Conservation (phyloP, 2,888 invertebrate genomes). For the Bruchidius siliquastri region DNA sequence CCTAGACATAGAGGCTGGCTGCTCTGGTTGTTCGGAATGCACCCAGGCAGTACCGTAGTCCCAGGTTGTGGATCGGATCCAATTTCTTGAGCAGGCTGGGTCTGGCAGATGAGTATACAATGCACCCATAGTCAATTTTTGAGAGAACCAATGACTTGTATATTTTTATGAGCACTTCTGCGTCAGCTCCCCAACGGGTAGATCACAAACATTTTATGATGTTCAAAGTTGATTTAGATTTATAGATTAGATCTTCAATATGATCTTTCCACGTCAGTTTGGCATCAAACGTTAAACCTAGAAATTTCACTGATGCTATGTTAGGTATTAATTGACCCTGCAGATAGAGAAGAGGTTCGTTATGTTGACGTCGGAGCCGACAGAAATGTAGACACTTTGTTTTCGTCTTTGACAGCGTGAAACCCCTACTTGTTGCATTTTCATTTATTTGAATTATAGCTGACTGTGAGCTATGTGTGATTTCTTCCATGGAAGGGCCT, state of each 20-base stretch:
- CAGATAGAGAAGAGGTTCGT: neutral
- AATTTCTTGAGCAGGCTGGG: neutral
- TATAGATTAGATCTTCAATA: neutral
- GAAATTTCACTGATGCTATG: neutral
- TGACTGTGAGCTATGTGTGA: neutral
- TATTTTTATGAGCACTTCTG: conserved; percentile 1
- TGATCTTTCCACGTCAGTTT: neutral
- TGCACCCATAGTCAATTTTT: conserved; percentile 7
- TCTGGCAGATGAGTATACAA: conserved; percentile 5
- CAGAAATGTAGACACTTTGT: neutral
- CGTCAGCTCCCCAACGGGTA: conserved; percentile 9
- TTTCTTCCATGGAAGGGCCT: neutral
- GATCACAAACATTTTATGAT: conserved; percentile 1
- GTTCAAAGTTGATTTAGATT: conserved; percentile 4
- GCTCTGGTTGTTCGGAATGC: conserved; percentile 6
- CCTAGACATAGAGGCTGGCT: neutral
- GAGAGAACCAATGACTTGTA: conserved; percentile 4
- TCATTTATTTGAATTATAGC: neutral
- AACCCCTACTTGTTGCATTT: conserved; percentile 1
- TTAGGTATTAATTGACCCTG: too few species aligned
- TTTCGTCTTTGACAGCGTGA: neutral
- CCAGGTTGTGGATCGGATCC: conserved; percentile 1
- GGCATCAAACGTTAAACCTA: neutral
- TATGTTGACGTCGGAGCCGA: neutral
- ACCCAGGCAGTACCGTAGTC: neutral